Evolutionary conservation across 2,888 invertebrate species (phyloP).

Genomic region (Troglohyphantes excavatus): DNA sequence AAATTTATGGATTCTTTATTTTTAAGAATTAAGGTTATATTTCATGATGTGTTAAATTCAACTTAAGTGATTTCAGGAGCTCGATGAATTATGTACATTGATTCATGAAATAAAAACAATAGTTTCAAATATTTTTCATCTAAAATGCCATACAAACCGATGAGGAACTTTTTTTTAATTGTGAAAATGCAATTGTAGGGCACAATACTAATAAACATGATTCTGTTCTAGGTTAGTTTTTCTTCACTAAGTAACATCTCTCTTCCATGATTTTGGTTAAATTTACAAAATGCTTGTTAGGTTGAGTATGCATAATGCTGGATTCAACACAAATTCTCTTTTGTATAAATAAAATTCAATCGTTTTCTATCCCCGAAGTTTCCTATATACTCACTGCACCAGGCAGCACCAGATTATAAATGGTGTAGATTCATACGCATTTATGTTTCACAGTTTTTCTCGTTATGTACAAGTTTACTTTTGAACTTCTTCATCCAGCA

Average conservation of each 20-base stretch:
- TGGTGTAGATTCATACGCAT: constrained; percentile 16
- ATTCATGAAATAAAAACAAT: constrained; percentile 35
- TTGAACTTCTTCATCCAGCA: constrained; percentile 86
- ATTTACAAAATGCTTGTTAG: constrained; percentile 24
- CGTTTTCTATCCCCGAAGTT: constrained; percentile 11
- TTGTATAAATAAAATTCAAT: constrained; percentile 26
- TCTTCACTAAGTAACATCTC: constrained; percentile 21
- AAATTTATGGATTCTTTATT: not conserved
- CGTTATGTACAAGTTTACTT: constrained; percentile 52
- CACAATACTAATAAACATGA: constrained; percentile 18
- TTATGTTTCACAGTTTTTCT: not conserved
- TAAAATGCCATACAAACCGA: constrained; percentile 23
- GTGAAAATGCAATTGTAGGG: not conserved
- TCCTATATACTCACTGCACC: constrained; percentile 59
- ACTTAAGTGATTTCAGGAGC: not conserved
- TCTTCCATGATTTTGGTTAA: not conserved
- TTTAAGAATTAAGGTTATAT: not conserved
- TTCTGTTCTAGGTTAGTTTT: constrained; percentile 31
- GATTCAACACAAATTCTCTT: not conserved
- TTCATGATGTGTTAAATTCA: not conserved
- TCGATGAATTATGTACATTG: constrained; percentile 24
- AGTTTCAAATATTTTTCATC: not conserved
- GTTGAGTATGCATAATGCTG: not conserved
- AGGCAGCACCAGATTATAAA: constrained; percentile 61
- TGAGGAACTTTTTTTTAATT: constrained; percentile 32